A percentile compares a stretch with the other conserved stretches of the same genome.
phyloP scores from a whole-genome alignment of 2,797 vertebrate species.

The Sylvia borin region DNA sequence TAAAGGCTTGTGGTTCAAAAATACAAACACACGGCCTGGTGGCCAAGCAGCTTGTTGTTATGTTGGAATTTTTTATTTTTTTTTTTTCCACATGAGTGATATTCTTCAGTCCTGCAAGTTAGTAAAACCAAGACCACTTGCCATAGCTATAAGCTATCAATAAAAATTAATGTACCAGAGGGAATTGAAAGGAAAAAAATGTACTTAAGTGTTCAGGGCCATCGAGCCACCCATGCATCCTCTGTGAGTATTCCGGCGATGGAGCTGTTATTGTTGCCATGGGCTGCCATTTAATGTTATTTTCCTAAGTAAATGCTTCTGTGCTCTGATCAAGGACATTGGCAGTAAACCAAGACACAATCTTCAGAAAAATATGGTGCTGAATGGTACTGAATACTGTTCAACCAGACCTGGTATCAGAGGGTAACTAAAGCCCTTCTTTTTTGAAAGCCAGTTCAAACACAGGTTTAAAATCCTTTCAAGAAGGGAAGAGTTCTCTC shows the following conservation, averaged over 20 bases:
- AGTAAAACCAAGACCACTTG: slow-evolving; percentile 78
- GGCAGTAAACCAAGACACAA: slow-evolving; percentile 48
- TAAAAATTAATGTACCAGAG: slow-evolving; percentile 81
- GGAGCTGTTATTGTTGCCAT: slow-evolving; percentile 60
- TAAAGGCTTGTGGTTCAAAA: neutral
- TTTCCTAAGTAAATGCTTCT: slow-evolving; percentile 63
- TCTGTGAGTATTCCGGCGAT: neutral
- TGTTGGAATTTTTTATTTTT: neutral
- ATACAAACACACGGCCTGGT: neutral
- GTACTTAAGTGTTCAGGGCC: slow-evolving; percentile 79
- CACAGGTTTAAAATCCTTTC: neutral
- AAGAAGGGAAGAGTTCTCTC: neutral
- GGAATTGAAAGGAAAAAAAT: slow-evolving; percentile 78
- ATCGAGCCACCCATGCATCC: slow-evolving; percentile 63
- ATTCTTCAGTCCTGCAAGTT: slow-evolving; percentile 76
- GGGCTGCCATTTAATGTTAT: slow-evolving; percentile 55
- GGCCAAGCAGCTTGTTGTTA: slow-evolving; percentile 24
- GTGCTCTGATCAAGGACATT: slow-evolving; percentile 58
- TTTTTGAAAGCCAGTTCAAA: neutral
- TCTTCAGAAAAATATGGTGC: slow-evolving; percentile 30
- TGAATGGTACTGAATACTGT: neutral
- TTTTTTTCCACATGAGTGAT: slow-evolving; percentile 56
- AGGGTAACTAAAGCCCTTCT: neutral
- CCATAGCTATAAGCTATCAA: slow-evolving; percentile 76
- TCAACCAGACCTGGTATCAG: neutral